phyloP scores from a whole-genome alignment of 2,113 vertebrate species.

The Seriola dumerili region DNA sequence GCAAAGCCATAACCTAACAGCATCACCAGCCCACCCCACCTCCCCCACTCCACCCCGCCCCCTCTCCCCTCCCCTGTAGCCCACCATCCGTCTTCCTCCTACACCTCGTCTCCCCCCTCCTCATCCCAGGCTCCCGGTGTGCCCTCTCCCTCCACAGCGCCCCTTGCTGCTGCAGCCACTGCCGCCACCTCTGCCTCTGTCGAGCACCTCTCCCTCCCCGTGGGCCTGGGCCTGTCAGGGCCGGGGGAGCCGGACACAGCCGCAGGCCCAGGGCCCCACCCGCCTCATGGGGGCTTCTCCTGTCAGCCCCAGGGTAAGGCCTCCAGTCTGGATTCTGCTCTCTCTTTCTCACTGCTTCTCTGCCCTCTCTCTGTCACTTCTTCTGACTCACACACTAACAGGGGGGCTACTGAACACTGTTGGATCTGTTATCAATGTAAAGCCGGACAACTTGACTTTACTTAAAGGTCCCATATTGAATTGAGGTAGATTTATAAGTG shows the following conservation, averaged over 20 bases:
- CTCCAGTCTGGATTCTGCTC: constrained; percentile 80
- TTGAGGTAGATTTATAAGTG: too few relatives aligned
- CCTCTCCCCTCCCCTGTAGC: constrained; percentile 86
- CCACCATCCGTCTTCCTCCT: constrained; percentile 80
- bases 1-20: constrained; percentile 83
- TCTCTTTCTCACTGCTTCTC: constrained; percentile 71
- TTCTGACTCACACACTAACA: constrained; percentile 74
- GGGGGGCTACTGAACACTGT: constrained; percentile 60
- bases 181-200: constrained; percentile 58
- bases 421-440: neutral
- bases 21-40: constrained; percentile 80
- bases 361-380: constrained; percentile 46
- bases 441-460: too few relatives aligned
- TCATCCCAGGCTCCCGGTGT: constrained; percentile 98
- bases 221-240: constrained; percentile 64
- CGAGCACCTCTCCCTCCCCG: constrained; percentile 68
- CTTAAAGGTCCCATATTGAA: too few relatives aligned
- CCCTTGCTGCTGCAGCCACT: constrained; percentile 83
- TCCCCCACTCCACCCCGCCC: constrained; percentile 84
- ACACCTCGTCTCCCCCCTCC: constrained; percentile 86
- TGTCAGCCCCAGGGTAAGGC: constrained; percentile 91
- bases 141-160: constrained; percentile 98
- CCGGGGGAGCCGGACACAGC: constrained; percentile 54
- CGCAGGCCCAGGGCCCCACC: constrained; percentile 58
- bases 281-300: constrained; percentile 60